Evolutionary conservation across 2,888 invertebrate species (phyloP).

Genomic region (Cotesia congregata): DNA sequence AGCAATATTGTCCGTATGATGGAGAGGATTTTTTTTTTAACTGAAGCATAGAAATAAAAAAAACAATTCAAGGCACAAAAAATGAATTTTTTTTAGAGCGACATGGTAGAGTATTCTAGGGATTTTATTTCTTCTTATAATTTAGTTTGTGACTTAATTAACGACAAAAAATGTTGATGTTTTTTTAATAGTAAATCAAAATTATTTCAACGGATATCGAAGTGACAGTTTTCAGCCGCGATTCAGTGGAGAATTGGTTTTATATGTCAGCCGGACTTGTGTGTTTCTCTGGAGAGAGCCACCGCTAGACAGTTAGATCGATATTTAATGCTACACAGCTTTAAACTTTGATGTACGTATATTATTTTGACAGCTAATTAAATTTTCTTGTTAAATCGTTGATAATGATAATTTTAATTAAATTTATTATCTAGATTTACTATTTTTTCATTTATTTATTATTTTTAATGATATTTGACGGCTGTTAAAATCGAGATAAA

Average conservation of each 20-base stretch:
- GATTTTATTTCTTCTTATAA: background rate
- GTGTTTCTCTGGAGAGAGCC: background rate
- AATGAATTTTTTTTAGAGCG: background rate
- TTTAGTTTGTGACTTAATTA: background rate
- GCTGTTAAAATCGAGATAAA: too few relatives aligned
- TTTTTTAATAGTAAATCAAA: constrained; percentile 10
- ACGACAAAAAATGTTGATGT: background rate
- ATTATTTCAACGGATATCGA: background rate
- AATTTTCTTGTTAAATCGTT: background rate
- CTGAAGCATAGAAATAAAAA: background rate
- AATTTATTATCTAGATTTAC: background rate
- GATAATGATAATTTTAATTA: background rate
- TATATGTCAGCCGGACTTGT: background rate
- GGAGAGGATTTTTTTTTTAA: background rate
- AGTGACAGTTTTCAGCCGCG: constrained; percentile 1
- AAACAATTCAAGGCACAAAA: background rate
- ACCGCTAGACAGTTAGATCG: background rate
- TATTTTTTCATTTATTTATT: background rate
- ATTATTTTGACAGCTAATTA: background rate
- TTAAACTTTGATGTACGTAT: background rate
- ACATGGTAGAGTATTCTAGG: background rate
- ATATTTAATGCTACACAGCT: background rate
- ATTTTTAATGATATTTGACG: too few relatives aligned
- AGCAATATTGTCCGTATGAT: background rate
- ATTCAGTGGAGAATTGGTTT: background rate